phyloP scores from a whole-genome alignment of 2,113 vertebrate species.

The Bagarius yarrelli region DNA sequence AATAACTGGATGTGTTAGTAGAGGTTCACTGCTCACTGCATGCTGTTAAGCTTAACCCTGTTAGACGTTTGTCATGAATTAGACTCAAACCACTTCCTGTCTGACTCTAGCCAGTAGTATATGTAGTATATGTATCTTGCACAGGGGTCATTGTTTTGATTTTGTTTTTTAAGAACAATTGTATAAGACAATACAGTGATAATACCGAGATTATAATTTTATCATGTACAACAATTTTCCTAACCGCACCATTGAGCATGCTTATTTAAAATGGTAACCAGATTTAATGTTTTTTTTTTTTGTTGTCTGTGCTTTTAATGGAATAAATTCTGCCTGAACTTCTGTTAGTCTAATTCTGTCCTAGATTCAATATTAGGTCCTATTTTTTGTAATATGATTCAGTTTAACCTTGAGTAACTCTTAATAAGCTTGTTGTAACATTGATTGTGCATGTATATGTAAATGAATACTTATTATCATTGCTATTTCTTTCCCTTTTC shows the following conservation, averaged over 20 bases:
- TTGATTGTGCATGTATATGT: conserved; percentile 2
- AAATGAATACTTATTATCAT: not conserved
- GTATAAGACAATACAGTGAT: too few relatives aligned
- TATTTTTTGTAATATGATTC: not conserved
- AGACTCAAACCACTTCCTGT: too few relatives aligned
- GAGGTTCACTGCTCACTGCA: not conserved
- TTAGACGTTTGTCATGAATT: too few relatives aligned
- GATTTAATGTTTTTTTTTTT: not conserved
- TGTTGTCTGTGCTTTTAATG: not conserved
- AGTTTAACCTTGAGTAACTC: not conserved
- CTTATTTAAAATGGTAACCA: not conserved
- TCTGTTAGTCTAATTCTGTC: not conserved
- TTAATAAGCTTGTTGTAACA: not conserved
- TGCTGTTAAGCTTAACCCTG: not conserved
- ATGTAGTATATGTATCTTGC: too few relatives aligned
- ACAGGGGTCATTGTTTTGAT: too few relatives aligned
- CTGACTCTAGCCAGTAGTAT: too few relatives aligned
- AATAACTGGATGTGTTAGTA: not conserved
- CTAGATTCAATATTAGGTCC: not conserved
- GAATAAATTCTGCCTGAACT: not conserved
- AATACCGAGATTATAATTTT: not conserved
- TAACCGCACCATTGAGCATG: not conserved
- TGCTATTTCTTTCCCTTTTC: not conserved
- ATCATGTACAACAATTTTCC: not conserved
- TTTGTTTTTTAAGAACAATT: too few relatives aligned